Evolutionary conservation across 1,140 invertebrate genomes (phyloP).

Genomic region (Melitaea cinxia): DNA sequence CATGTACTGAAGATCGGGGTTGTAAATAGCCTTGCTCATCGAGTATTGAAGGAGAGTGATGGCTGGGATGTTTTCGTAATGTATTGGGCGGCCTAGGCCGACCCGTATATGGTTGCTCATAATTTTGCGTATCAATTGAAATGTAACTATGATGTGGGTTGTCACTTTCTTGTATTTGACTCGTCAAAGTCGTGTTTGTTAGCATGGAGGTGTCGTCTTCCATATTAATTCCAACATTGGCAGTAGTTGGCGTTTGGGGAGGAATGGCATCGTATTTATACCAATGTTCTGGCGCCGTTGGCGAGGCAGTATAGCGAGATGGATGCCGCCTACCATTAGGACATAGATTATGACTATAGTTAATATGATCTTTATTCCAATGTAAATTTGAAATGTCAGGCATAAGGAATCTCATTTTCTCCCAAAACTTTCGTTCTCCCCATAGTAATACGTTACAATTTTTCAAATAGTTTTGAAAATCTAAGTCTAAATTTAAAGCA

Average conservation of each 20-base stretch:
- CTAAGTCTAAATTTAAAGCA: constrained; percentile 89
- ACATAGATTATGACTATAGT: constrained; percentile 74
- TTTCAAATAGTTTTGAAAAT: constrained; percentile 90
- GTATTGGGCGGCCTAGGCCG: constrained; percentile 70
- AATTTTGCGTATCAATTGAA: constrained; percentile 80
- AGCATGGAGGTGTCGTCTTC: constrained; percentile 80
- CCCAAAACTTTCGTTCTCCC: constrained; percentile 94
- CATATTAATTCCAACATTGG: constrained; percentile 62
- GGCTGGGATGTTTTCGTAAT: constrained; percentile 65
- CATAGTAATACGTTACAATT: constrained; percentile 91
- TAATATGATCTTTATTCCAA: constrained; percentile 79
- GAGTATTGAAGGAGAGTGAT: constrained; percentile 72
- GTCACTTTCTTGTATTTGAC: constrained; percentile 77
- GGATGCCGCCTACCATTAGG: constrained; percentile 77
- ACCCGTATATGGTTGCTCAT: constrained; percentile 76
- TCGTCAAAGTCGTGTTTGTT: constrained; percentile 78
- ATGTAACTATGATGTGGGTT: constrained; percentile 80
- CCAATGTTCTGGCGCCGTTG: constrained; percentile 79
- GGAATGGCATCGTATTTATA: constrained; percentile 81
- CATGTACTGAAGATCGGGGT: constrained; percentile 75
- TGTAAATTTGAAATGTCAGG: constrained; percentile 86
- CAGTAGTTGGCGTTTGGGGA: constrained; percentile 67
- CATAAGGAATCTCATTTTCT: constrained; percentile 93
- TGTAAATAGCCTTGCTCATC: constrained; percentile 81
- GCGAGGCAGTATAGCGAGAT: constrained; percentile 79